These are phyloP conservation scores for Nomada fucata DNA, from an alignment of 2,888 invertebrate species.

Conservation along the genomic window DNA sequence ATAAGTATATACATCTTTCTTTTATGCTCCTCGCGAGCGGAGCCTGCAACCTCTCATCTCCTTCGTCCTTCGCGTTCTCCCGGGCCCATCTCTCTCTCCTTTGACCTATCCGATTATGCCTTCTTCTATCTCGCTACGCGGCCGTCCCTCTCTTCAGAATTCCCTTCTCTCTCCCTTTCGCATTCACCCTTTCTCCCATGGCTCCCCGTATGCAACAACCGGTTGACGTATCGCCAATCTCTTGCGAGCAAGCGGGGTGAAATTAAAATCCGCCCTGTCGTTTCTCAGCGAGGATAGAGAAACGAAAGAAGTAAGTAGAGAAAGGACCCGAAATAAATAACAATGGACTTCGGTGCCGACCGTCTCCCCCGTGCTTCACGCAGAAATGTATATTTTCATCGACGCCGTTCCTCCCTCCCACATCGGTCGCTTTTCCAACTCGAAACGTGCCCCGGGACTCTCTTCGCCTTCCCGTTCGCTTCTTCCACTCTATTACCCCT, in stretches of 20 bases:
- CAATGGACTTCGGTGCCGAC: too few species aligned
- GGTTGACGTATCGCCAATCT: neutral
- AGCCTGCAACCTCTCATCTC: conserved; percentile 66
- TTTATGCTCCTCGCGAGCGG: conserved; percentile 75
- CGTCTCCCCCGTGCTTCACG: neutral
- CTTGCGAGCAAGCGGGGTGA: neutral
- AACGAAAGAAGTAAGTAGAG: too few species aligned
- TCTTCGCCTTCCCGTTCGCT: conserved; percentile 17
- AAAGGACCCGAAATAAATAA: too few species aligned
- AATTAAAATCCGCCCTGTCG: neutral
- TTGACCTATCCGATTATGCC: conserved; percentile 59
- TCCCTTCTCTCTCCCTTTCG: conserved; percentile 26
- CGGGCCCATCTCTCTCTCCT: conserved; percentile 44
- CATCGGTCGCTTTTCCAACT: conserved; percentile 23
- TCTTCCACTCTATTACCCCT: conserved; percentile 44
- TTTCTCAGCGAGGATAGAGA: too few species aligned
- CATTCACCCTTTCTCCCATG: conserved; percentile 3
- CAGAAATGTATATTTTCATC: conserved; percentile 35
- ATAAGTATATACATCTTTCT: conserved; percentile 83
- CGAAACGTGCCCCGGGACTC: conserved; percentile 13
- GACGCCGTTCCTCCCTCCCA: neutral
- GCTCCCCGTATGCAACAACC: neutral
- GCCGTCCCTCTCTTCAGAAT: conserved; percentile 7
- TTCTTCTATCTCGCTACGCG: conserved; percentile 54
- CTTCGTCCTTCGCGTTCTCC: conserved; percentile 51